Evolutionary conservation across 2,888 invertebrate genomes (phyloP), one percentile per base, ranked within the genome.

Genomic region (Hirtodrosophila cameraria): DNA sequence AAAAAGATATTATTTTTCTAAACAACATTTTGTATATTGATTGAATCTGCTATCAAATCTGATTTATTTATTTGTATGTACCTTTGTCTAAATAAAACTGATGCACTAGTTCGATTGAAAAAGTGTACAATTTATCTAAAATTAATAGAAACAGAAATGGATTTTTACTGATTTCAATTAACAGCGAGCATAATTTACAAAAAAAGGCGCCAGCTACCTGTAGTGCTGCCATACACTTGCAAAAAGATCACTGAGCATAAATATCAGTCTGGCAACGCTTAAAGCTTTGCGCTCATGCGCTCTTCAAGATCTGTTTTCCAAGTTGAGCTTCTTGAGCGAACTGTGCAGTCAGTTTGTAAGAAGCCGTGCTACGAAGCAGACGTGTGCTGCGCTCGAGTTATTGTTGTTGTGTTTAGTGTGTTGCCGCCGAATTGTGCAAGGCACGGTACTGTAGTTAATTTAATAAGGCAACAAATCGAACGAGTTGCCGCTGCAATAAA

Each of bases 391-490:
- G 53, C 35, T 27, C 35, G 12, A 43, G 20, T 43, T 43, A 6
- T 7, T 20, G 12, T 38, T 30, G 20, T 52, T 48, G 46, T 59
- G 33, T 36, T 41, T 16, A 36, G 49, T 33, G 48, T 61, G 12
- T 36, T 53, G 45, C 52, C 55, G 61, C 48, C 53, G 38, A 52
- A 33, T 55, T 60, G 75, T 76, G 71, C 68, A 58, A 71, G 79
- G 64, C 79, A 61, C 67, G 59, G 59, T 74, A 63, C 52, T 62
- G 69, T 49, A 53, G 53, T 36, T 52, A 2, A 15, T 42, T 36
- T 52, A 2, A 15, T 42, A 20, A 25, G 45, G 43, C 33, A 25
- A 33, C 35, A 18, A 18, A 23, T 25, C 36, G 50, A 52, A 43
- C 43, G 54, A 25, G 55, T n/a, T n/a, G n/a, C 55, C 53, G 38